Percentiles rank a stretch among this genome's conserved stretches.
phyloP scores from a whole-genome alignment of 2,888 invertebrate species.

The Protodeltote pygarga region DNA sequence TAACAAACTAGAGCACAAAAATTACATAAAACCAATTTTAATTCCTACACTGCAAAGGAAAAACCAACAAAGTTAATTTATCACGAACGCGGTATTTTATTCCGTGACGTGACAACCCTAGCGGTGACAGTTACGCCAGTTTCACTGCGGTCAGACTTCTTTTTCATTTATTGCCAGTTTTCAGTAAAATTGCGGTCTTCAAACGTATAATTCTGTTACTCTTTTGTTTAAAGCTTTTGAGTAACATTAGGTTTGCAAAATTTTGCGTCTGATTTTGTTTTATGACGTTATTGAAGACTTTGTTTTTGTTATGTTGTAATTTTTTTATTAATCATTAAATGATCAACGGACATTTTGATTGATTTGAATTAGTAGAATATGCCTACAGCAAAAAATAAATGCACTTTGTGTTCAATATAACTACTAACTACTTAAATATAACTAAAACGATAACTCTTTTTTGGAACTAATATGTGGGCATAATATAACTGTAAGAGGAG shows the following conservation, averaged over 20 bases:
- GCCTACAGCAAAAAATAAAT: no score
- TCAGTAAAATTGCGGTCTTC: conserved; percentile 50
- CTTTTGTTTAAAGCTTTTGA: conserved; percentile 11
- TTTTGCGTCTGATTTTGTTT: background rate
- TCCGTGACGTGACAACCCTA: conserved; percentile 40
- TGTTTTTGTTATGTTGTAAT: background rate
- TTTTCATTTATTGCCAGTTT: conserved; percentile 47
- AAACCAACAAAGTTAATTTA: background rate
- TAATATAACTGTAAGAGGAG: no score
- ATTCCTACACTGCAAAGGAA: no score
- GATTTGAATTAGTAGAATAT: no score
- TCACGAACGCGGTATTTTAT: conserved; percentile 12
- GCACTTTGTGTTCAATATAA: no score
- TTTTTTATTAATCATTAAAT: background rate
- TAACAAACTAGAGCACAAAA: no score
- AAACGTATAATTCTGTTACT: conserved; percentile 45
- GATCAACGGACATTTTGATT: no score
- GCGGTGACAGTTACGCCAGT: conserved; percentile 49
- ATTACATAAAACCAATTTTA: no score
- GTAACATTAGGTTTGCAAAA: conserved; percentile 16
- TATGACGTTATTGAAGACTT: background rate
- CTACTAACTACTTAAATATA: no score
- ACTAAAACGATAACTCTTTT: no score
- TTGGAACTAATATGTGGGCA: no score
- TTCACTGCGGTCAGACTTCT: conserved; percentile 39